These are phyloP conservation scores for Catharus fuscescens DNA, from an alignment of 2,113 vertebrate genomes.

Conservation along the genomic window DNA sequence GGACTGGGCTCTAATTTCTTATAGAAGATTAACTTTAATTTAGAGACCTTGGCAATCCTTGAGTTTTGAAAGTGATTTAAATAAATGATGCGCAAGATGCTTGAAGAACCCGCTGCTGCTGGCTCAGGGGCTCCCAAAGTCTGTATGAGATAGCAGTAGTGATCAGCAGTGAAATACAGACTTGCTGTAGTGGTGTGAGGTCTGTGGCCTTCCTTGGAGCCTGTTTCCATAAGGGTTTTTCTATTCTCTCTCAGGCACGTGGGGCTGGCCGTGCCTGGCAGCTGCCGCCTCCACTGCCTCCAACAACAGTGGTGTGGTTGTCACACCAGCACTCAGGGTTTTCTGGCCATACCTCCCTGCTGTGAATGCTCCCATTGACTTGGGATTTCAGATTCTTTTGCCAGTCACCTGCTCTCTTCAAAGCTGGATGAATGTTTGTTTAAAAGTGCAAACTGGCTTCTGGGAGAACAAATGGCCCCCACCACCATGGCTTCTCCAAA, in stretches of 20 bases:
- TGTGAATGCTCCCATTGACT: conserved; percentile 18
- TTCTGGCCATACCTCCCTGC: not conserved
- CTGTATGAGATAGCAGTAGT: not conserved
- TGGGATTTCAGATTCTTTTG: not conserved
- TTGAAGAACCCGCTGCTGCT: not conserved
- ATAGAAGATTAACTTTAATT: not conserved
- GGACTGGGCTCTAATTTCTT: not conserved
- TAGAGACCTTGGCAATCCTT: not conserved
- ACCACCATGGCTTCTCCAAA: not conserved
- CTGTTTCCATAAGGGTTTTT: not conserved
- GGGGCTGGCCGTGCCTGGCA: not conserved
- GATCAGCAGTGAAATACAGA: not conserved
- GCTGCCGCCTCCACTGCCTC: not conserved
- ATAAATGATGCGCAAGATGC: not conserved
- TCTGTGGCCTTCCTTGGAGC: not conserved
- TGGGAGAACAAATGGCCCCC: not conserved
- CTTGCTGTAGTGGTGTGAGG: fast-evolving
- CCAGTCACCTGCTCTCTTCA: not conserved
- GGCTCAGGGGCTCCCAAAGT: not conserved
- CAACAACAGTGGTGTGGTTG: not conserved
- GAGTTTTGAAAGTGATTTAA: not conserved
- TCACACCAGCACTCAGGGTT: not conserved
- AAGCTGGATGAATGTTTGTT: not conserved
- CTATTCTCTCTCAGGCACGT: not conserved
- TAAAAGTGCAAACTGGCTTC: not conserved